Evolutionary conservation across 2,797 vertebrate species (phyloP).

Genomic region (Momotus momota): DNA sequence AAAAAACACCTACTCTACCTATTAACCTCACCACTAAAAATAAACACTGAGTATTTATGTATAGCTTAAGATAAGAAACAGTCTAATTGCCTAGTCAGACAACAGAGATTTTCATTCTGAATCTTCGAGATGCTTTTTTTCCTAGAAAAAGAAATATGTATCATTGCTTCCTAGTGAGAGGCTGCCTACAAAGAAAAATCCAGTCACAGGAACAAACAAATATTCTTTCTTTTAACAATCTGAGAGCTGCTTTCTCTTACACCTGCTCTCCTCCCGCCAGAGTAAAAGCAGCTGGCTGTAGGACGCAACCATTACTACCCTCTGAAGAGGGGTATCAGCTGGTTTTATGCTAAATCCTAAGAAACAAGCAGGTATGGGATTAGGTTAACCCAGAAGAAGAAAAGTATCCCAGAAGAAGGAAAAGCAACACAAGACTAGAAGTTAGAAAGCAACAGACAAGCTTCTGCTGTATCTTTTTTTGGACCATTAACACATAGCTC

Average conservation of each 20-base stretch:
- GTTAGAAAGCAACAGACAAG: not conserved
- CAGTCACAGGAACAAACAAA: not conserved
- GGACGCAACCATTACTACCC: not conserved
- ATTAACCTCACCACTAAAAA: not conserved
- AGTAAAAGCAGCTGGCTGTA: not conserved
- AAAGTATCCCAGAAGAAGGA: not conserved
- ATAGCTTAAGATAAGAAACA: not conserved
- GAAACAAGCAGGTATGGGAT: not conserved
- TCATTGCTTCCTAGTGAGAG: not conserved
- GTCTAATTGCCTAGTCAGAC: not conserved
- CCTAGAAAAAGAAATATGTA: not conserved
- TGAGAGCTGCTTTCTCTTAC: not conserved
- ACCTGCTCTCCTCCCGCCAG: not conserved
- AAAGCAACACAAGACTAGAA: not conserved
- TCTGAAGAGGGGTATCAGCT: not conserved
- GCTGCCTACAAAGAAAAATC: not conserved
- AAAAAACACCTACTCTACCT: fast-evolving
- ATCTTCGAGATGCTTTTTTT: not conserved
- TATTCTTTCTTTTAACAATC: not conserved
- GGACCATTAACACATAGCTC: not conserved
- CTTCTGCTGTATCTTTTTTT: not conserved
- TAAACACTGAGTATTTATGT: not conserved
- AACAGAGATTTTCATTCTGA: not conserved
- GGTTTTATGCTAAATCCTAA: not conserved
- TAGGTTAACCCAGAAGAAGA: not conserved